Percentiles rank a stretch among this genome's conserved stretches.
Evolutionary conservation across 2,113 vertebrate genomes (phyloP).

Genomic region (Caranx melampygus): DNA sequence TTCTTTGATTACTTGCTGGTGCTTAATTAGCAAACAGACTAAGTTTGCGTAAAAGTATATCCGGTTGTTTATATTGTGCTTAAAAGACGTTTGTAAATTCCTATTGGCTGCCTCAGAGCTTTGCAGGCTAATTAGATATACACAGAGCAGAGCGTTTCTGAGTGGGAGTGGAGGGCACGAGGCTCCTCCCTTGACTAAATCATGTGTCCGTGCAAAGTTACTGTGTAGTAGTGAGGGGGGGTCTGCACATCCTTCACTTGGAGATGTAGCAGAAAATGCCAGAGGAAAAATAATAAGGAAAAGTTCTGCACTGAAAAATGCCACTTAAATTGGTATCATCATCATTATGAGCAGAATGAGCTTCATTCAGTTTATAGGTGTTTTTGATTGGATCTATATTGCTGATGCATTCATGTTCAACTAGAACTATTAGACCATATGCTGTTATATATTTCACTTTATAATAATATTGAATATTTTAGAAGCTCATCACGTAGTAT

Average conservation of each 20-base stretch:
- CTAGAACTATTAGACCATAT: neutral
- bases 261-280: neutral
- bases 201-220: neutral
- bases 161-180: neutral
- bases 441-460: neutral
- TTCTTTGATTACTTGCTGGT: constrained; percentile 32
- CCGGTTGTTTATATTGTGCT: constrained; percentile 19
- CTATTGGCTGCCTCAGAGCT: constrained; percentile 11
- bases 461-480: neutral
- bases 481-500: neutral
- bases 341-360: neutral
- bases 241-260: neutral
- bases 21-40: constrained; percentile 24
- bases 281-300: neutral
- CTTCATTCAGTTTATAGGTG: neutral
- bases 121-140: constrained; percentile 11
- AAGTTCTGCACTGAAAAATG: neutral
- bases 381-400: neutral
- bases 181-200: constrained; percentile 26
- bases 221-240: neutral
- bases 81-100: constrained; percentile 24
- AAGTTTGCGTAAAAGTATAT: constrained; percentile 10
- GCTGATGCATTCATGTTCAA: neutral
- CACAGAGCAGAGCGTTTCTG: neutral
- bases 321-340: too few species aligned